Conservation (phyloP, 2,888 invertebrate genomes). For the Lycaena phlaeas region DNA sequence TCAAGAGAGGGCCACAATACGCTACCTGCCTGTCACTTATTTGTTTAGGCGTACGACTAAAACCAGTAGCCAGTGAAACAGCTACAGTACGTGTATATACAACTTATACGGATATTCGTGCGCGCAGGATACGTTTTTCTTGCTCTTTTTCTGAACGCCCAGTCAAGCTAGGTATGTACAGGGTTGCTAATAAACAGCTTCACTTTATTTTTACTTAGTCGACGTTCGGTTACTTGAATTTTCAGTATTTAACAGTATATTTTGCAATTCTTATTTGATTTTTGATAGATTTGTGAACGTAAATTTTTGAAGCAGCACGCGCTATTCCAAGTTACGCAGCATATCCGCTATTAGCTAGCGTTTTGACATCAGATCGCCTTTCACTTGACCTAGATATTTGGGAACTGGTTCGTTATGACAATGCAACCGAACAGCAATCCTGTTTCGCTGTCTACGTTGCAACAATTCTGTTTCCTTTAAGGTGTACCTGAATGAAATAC, state of each 20-base stretch:
- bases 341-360: constrained; percentile 37
- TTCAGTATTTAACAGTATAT: too few species aligned
- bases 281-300: too few species aligned
- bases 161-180: too few species aligned
- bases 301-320: too few species aligned
- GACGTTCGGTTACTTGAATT: too few species aligned
- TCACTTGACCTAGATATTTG: constrained; percentile 70
- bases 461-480: constrained; percentile 31
- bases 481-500: constrained; percentile 16
- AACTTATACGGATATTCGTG: constrained; percentile 31
- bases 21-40: constrained; percentile 68
- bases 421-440: constrained; percentile 38
- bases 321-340: constrained; percentile 26
- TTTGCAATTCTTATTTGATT: too few species aligned
- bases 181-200: neutral
- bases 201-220: too few species aligned
- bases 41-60: constrained; percentile 66
- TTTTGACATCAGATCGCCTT: constrained; percentile 62
- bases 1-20: constrained; percentile 50
- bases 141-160: constrained; percentile 50
- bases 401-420: constrained; percentile 64
- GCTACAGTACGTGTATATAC: constrained; percentile 39
- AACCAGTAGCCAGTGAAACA: constrained; percentile 66
- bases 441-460: constrained; percentile 25
- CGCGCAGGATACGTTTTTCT: constrained; percentile 54